Conservation (phyloP, 2,797 vertebrate species). For the Acestrorhynchus altus region DNA sequence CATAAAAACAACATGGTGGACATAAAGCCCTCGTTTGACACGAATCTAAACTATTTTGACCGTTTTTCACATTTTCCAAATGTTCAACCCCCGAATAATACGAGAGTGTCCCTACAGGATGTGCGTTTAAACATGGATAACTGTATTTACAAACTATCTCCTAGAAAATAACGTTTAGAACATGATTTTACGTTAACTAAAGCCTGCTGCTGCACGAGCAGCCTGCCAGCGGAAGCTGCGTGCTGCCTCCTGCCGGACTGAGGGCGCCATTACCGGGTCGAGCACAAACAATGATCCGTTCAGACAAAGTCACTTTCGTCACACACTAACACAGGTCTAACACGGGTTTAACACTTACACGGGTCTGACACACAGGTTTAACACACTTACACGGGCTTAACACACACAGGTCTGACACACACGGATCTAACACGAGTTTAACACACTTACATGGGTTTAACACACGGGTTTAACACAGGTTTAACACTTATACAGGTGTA, state of each 20-base stretch:
- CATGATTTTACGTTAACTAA: background rate
- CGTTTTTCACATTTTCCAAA: background rate
- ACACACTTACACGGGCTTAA: too few species aligned
- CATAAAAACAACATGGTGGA: background rate
- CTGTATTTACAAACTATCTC: too few species aligned
- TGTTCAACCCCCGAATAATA: background rate
- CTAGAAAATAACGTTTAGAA: background rate
- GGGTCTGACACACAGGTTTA: too few species aligned
- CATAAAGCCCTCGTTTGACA: background rate
- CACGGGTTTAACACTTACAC: too few species aligned
- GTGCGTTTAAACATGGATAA: background rate
- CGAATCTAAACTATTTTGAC: background rate
- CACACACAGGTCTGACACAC: too few species aligned
- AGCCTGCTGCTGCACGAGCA: slow-evolving; percentile 54
- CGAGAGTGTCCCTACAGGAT: background rate
- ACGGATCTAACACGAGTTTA: too few species aligned
- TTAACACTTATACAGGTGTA: too few species aligned
- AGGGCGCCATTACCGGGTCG: slow-evolving; percentile 76
- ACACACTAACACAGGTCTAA: too few species aligned
- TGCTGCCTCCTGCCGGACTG: slow-evolving; percentile 78
- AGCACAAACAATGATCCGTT: slow-evolving; percentile 63
- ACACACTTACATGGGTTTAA: too few species aligned
- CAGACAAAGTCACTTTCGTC: too few species aligned
- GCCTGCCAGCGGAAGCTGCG: slow-evolving; percentile 71
- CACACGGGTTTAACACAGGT: too few species aligned